Evolutionary conservation across 1,140 invertebrate genomes (phyloP).

Genomic region (Battus philenor): DNA sequence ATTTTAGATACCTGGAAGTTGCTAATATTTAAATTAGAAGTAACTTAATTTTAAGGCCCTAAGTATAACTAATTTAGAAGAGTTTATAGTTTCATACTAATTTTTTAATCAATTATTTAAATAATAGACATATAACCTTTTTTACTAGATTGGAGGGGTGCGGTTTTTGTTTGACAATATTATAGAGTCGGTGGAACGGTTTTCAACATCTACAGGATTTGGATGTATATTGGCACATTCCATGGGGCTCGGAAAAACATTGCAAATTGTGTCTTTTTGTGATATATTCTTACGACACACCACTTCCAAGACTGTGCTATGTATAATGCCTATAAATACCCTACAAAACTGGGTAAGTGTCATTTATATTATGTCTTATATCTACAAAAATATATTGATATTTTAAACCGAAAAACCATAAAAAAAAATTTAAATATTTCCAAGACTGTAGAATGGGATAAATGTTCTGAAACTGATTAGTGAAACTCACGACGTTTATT

Average conservation of each 20-base stretch:
- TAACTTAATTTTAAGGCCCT: no score
- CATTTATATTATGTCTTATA: background rate
- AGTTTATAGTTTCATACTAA: constrained; percentile 1
- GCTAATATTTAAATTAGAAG: no score
- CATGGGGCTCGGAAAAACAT: constrained; percentile 99
- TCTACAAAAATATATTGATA: no score
- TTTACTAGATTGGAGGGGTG: constrained; percentile 92
- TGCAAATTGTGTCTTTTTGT: constrained; percentile 97
- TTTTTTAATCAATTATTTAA: no score
- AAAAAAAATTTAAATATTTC: background rate
- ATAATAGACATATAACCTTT: constrained; percentile 8
- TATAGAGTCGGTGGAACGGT: constrained; percentile 92
- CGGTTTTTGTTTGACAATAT: constrained; percentile 98
- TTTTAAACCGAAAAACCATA: no score
- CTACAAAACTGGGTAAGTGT: constrained; percentile 94
- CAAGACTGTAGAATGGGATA: no score
- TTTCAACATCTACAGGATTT: constrained; percentile 93
- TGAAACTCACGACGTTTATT: no score
- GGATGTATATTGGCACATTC: constrained; percentile 99
- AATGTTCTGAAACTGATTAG: no score
- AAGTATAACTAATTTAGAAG: no score
- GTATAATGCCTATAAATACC: constrained; percentile 99
- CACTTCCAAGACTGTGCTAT: constrained; percentile 90
- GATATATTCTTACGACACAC: constrained; percentile 96
- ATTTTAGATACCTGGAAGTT: no score